Conservation (phyloP, 2,113 vertebrate species). For the Pardalotus punctatus region DNA sequence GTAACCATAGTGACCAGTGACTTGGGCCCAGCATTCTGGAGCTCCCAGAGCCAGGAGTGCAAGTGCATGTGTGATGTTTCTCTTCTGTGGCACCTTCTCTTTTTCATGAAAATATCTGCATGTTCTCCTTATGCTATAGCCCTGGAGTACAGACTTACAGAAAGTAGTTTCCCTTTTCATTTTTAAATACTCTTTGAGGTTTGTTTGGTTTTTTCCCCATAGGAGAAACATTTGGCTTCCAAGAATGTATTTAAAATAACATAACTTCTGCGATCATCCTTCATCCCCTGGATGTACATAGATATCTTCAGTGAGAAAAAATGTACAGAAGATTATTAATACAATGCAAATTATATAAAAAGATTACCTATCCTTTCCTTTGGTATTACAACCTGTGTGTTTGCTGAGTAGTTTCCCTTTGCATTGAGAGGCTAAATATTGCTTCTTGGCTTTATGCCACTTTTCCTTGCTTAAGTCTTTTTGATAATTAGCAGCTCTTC, state of each 20-base stretch:
- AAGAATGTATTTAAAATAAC: background rate
- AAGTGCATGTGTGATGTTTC: background rate
- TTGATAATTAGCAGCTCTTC: background rate
- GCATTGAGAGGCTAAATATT: background rate
- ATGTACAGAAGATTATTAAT: background rate
- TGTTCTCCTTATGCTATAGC: background rate
- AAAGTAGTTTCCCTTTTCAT: background rate
- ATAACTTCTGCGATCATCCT: background rate
- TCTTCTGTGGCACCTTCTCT: background rate
- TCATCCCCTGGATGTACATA: background rate
- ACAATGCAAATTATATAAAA: background rate
- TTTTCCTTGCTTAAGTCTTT: conserved; percentile 6
- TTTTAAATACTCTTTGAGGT: background rate
- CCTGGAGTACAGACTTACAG: background rate
- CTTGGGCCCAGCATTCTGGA: background rate
- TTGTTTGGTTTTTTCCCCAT: background rate
- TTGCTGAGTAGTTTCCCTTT: background rate
- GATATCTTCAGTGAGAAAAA: background rate
- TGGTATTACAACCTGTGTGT: background rate
- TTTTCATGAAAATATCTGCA: background rate
- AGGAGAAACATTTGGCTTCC: background rate
- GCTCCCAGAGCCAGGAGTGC: background rate
- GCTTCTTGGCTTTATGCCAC: background rate
- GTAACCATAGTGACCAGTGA: background rate
- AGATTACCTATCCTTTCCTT: background rate